Base-by-base conservation (phyloP, 2,113 vertebrate genomes). In the Tragelaphus scriptus region DNA sequence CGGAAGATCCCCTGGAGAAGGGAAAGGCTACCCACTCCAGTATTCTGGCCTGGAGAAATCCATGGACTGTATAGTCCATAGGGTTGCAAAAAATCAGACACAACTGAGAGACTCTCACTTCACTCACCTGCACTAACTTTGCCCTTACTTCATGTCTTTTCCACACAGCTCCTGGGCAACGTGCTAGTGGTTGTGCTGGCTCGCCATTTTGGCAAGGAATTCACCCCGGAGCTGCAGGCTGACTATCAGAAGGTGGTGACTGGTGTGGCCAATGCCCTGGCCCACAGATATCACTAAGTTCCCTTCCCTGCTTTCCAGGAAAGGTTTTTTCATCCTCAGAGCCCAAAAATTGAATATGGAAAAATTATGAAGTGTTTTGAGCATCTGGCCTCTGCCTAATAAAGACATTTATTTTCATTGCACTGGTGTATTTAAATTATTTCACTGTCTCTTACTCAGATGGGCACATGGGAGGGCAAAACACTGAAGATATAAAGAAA, bases 251-350 rank as follows among this genome's bases (percentile, higher is more conserved):
- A 99, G 98, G 99, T 99, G 98, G 95, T 99, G 85, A 5, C 98
- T 3, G 99, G 98, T 58, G 99, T 99, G 23, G 99, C 99, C 93
- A 98, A 98, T 2, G 99, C 99, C 21, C 98, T 99, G 98, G 98
- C 99, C 95, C 99, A 85, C 97, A 99, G 99, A 88, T 99, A 99
- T 99, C 99, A 99, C 98, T 99, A 93, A 98, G n/a, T 3, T n/a
- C 7, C 4, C 7, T 28, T 81, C 79, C 53, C 44, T 93, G 30
- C 4, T 63, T 14, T 49, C 26, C 5, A 30, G 11, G 49, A 36
- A 90, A 63, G 7, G 2, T 19, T 2, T 13, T 10, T 51, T 49
- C 16, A 1, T 28, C 8, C 81, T 49, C 14, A 65, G 9, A 88
- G 14, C 16, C 56, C 7, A 81, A 59, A 21, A 75, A 4, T 16